Conservation (phyloP, 2,888 invertebrate species). For the Girardia tigrina region DNA sequence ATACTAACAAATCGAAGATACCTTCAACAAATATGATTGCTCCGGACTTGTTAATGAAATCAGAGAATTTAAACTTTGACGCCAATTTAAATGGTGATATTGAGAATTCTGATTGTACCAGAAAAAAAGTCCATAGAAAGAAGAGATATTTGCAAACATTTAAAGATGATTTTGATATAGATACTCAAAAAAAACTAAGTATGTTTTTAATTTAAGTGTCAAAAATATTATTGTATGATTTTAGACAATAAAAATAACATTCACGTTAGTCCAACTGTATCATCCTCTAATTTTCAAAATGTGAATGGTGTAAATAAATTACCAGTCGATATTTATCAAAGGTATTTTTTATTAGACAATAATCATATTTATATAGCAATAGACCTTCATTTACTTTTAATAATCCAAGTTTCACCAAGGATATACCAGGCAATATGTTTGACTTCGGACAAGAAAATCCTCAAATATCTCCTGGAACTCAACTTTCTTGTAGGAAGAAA, state of each 20-base stretch:
- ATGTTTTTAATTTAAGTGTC: background rate
- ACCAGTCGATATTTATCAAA: background rate
- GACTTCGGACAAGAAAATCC: background rate
- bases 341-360: background rate
- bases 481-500: slow-evolving; percentile 59
- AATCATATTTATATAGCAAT: background rate
- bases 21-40: no score
- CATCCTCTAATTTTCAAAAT: background rate
- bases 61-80: background rate
- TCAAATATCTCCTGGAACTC: slow-evolving; percentile 14
- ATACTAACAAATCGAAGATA: no score
- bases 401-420: background rate
- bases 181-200: background rate
- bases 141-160: background rate
- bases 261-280: slow-evolving; percentile 17
- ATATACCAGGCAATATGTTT: background rate
- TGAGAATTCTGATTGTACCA: background rate
- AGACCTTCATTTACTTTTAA: slow-evolving; percentile 7
- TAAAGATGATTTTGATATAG: slow-evolving; percentile 7
- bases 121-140: background rate
- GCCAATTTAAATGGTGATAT: background rate
- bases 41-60: background rate
- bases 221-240: background rate
- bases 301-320: background rate
- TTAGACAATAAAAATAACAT: background rate